Conservation (phyloP, 2,113 vertebrate species). For the Ivindomyrus marchei region DNA sequence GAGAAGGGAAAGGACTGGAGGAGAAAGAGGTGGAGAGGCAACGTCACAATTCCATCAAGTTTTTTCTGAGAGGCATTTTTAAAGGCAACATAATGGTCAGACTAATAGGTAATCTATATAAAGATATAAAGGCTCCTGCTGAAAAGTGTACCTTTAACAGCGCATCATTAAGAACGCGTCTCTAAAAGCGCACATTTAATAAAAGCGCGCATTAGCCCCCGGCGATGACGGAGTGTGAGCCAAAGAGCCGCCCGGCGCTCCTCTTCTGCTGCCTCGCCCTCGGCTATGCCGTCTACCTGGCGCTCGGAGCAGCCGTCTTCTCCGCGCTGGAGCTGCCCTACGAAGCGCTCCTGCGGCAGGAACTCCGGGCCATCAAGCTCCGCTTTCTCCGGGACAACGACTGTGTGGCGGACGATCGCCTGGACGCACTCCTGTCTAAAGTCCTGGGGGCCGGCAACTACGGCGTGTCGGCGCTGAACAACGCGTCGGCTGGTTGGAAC, state of each 20-base stretch:
- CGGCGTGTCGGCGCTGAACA: slow-evolving; percentile 80
- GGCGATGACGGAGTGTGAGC: background rate
- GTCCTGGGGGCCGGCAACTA: slow-evolving; percentile 86
- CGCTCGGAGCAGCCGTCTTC: slow-evolving; percentile 87
- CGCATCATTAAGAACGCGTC: background rate
- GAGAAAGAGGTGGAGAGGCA: background rate
- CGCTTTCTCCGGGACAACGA: slow-evolving; percentile 74
- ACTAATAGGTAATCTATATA: no score
- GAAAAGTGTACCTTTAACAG: background rate
- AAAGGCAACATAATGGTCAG: background rate
- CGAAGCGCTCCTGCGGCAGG: slow-evolving; percentile 70
- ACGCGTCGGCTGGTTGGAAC: slow-evolving; percentile 67
- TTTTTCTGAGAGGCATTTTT: background rate
- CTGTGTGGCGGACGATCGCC: slow-evolving; percentile 75
- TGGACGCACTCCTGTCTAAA: slow-evolving; percentile 74
- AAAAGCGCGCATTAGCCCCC: background rate
- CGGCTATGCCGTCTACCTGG: slow-evolving; percentile 73
- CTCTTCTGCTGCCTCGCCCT: slow-evolving; percentile 71
- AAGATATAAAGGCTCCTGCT: background rate
- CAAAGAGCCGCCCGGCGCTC: slow-evolving; percentile 63
- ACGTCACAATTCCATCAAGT: background rate
- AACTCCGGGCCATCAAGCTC: slow-evolving; percentile 64
- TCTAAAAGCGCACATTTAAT: background rate
- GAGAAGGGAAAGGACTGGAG: background rate
- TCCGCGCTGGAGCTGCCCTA: slow-evolving; percentile 86